Evolutionary conservation across 2,113 vertebrate species (phyloP).

Genomic region (Ailurus styani): DNA sequence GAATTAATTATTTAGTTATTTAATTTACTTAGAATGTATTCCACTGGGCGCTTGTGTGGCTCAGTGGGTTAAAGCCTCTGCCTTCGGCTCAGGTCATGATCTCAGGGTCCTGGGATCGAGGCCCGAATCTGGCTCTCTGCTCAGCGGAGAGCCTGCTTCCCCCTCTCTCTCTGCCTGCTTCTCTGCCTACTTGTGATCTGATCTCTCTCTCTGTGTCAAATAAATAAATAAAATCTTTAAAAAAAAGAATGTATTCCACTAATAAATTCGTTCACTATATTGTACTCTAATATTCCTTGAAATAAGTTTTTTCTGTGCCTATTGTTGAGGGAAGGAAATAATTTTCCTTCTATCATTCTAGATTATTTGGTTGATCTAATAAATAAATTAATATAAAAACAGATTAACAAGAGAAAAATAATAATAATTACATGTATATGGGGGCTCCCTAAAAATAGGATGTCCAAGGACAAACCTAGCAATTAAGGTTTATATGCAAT

Average conservation of each 20-base stretch:
- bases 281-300: not conserved
- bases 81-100: too few species aligned
- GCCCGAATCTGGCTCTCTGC: too few species aligned
- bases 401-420: not conserved
- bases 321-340: not conserved
- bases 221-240: too few species aligned
- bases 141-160: too few species aligned
- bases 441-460: not conserved
- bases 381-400: not conserved
- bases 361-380: not conserved
- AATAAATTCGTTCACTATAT: not conserved
- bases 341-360: not conserved
- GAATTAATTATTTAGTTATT: not conserved
- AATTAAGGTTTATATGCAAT: not conserved
- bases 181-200: too few species aligned
- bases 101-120: too few species aligned
- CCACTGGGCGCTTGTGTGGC: too few species aligned
- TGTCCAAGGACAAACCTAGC: not conserved
- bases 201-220: too few species aligned
- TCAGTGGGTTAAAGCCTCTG: too few species aligned
- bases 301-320: not conserved
- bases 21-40: not conserved
- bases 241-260: not conserved
- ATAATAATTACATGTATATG: not conserved
- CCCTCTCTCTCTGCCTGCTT: too few species aligned